Evolutionary conservation across 2,113 vertebrate species (phyloP).

Genomic region (Daboia siamensis): DNA sequence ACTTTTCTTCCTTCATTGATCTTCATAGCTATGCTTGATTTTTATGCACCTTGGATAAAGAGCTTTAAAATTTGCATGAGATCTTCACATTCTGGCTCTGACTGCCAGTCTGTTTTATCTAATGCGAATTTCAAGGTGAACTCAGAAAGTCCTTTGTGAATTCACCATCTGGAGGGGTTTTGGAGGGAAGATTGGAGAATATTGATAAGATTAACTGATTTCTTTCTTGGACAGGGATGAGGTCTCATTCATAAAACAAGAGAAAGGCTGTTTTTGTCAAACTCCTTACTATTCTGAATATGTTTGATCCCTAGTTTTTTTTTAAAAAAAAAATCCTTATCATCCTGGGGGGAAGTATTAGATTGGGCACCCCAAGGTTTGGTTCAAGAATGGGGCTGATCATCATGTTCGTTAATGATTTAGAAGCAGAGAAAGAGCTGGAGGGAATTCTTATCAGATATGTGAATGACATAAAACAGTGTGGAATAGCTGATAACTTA

Average conservation of each 20-base stretch:
- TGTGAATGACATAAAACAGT: neutral
- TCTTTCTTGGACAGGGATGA: too few species aligned
- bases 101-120: neutral
- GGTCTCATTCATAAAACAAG: neutral
- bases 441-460: neutral
- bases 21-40: neutral
- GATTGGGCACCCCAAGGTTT: neutral
- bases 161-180: neutral
- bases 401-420: neutral
- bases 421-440: neutral
- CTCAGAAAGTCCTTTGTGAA: neutral
- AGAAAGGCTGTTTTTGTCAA: neutral
- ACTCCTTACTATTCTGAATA: neutral
- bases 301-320: neutral
- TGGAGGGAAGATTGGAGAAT: neutral
- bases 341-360: neutral
- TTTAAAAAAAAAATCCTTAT: neutral
- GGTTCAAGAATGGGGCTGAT: neutral
- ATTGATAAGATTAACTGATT: neutral
- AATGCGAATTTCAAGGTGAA: neutral
- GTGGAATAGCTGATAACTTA: neutral
- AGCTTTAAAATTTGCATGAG: neutral
- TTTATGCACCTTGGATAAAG: neutral
- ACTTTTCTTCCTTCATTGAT: neutral
- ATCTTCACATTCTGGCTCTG: neutral